Base-by-base conservation (phyloP, 2,797 vertebrate genomes). In the Parambassis ranga region DNA sequence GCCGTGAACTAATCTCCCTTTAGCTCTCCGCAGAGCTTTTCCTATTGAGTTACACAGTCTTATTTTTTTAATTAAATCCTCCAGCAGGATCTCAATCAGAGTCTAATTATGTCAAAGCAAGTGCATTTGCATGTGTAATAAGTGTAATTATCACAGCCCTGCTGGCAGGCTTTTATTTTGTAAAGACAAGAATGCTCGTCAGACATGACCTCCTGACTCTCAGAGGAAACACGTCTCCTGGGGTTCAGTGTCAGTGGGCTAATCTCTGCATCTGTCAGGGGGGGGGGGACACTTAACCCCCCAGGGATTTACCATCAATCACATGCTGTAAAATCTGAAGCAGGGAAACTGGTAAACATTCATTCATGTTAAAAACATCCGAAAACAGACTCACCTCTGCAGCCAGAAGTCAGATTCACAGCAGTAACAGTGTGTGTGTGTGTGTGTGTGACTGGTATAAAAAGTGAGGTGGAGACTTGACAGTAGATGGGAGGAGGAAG, bases 391-490 rank as follows among this genome's bases (percentile, higher is more conserved):
- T 85, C 85, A 90, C 89, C 85, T 81, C 26, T 15, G 47, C 32
- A 44, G 31, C 14, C 52, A 50, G 64, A 53, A 46, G 68, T 48
- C 31, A 64, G 44, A 71, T 27, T 73, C 59, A 37, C 31, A 56
- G 66, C 31, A 84, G 82, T 72, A 77, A 78, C 79, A 71, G 79
- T 75, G 55, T 38, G 42, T 48, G 51, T 36, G 57, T 64, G 71
- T 55, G 55, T 70, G 53, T 28, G 57, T 65, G 60, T 31, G 53
- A 61, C 67, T 78, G 52, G 16, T 46, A 4, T 19, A 46, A 46
- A 64, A 67, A 79, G 52, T 9, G 23, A 85, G 83, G 84, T 83
- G 84, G 84, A 84, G 87, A 84, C 79, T 80, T 74, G 27, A 75
- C 65, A 47, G 39, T 24, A 31, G 44, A 62, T 32, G 62, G 50